Conservation (phyloP, 2,113 vertebrate genomes). For the Alethe castanea region DNA sequence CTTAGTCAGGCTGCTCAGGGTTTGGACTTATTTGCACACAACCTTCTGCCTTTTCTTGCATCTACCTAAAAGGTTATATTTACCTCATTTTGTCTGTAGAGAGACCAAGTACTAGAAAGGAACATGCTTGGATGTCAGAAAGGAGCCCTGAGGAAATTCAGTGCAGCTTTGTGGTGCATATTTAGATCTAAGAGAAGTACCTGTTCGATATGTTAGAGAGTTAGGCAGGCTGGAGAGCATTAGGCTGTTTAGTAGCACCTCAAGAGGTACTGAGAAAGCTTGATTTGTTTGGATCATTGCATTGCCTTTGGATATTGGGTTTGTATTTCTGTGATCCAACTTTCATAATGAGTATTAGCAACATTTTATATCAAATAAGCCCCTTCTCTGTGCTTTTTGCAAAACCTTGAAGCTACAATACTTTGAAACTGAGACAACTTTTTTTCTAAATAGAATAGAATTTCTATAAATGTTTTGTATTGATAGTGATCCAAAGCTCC, state of each 20-base stretch:
- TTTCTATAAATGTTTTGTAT: slow-evolving; percentile 40
- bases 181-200: neutral
- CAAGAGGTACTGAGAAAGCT: neutral
- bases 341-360: neutral
- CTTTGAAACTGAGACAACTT: neutral
- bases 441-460: slow-evolving; percentile 48
- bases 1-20: neutral
- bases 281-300: neutral
- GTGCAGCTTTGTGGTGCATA: neutral
- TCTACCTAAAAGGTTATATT: neutral
- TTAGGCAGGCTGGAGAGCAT: neutral
- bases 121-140: neutral
- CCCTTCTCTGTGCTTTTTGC: neutral
- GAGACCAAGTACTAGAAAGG: neutral
- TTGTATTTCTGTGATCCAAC: neutral
- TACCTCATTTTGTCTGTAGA: neutral
- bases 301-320: neutral
- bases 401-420: neutral
- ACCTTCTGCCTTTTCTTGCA: neutral
- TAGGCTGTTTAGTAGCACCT: neutral
- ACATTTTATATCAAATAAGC: neutral
- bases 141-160: neutral
- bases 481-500: slow-evolving; percentile 17
- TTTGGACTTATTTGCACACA: neutral
- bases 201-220: neutral